A percentile compares a stretch with the other conserved stretches of the same genome.
These are phyloP conservation scores for Phaedon cochleariae DNA, from an alignment of 2,888 invertebrate species.

Conservation along the genomic window DNA sequence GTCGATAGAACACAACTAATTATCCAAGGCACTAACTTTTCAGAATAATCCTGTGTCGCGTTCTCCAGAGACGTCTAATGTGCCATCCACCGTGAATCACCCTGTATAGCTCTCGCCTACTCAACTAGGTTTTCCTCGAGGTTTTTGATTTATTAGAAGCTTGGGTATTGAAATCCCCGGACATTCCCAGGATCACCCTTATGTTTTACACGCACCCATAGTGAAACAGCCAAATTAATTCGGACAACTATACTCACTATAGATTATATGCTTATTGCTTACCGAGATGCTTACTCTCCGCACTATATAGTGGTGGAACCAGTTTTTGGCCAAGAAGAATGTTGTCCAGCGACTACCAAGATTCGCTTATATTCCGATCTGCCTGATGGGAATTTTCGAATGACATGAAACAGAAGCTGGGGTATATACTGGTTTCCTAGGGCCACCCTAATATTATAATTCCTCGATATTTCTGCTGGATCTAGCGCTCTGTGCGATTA, in stretches of 20 bases:
- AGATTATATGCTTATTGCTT: too few species aligned
- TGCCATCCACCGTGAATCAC: too few species aligned
- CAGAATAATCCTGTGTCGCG: too few species aligned
- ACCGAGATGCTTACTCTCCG: too few species aligned
- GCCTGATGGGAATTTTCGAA: conserved; percentile 8
- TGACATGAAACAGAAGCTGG: background rate
- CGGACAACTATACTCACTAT: background rate
- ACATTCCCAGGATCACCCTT: conserved; percentile 17
- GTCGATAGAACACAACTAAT: too few species aligned
- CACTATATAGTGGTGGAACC: background rate
- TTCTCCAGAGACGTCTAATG: too few species aligned
- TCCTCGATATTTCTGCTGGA: conserved; percentile 11
- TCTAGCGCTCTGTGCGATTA: background rate
- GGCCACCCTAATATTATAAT: background rate
- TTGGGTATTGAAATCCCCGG: background rate
- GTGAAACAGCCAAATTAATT: conserved; percentile 5
- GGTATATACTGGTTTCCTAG: background rate
- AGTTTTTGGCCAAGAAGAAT: conserved; percentile 13
- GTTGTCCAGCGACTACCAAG: conserved; percentile 11
- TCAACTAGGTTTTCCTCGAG: too few species aligned
- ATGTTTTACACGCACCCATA: background rate
- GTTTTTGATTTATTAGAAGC: too few species aligned
- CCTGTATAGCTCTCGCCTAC: too few species aligned
- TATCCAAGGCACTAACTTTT: too few species aligned
- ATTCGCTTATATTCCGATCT: background rate